Evolutionary conservation across 2,888 invertebrate species (phyloP).

Genomic region (Helleia helle): DNA sequence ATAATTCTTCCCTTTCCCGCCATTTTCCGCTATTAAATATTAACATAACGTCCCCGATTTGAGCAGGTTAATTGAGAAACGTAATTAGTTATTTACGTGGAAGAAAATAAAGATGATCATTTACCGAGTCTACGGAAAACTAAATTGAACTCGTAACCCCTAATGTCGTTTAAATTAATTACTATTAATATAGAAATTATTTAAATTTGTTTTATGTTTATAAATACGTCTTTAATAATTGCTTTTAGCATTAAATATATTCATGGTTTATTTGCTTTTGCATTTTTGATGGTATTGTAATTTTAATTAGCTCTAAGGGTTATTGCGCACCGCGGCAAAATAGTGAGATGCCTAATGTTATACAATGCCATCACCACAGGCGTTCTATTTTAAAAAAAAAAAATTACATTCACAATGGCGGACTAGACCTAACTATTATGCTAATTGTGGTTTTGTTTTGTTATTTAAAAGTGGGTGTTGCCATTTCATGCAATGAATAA

Average conservation of each 20-base stretch:
- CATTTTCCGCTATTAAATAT: constrained; percentile 65
- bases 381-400: constrained; percentile 7
- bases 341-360: constrained; percentile 12
- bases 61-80: constrained; percentile 43
- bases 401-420: constrained; percentile 24
- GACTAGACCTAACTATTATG: constrained; percentile 53
- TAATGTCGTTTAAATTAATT: too few species aligned
- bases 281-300: too few species aligned
- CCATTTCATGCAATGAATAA: constrained; percentile 30
- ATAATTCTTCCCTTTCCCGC: constrained; percentile 66
- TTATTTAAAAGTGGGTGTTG: constrained; percentile 47
- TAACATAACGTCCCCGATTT: constrained; percentile 50
- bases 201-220: too few species aligned
- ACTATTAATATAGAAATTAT: too few species aligned
- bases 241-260: too few species aligned
- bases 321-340: background rate
- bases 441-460: constrained; percentile 74
- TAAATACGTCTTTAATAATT: too few species aligned
- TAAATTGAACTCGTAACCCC: too few species aligned
- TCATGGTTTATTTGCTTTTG: too few species aligned
- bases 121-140: background rate
- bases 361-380: constrained; percentile 5
- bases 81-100: constrained; percentile 39
- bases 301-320: background rate
- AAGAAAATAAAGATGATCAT: background rate